Evolutionary conservation across 2,797 vertebrate genomes (phyloP).

Genomic region (Pseudochirops cupreus): DNA sequence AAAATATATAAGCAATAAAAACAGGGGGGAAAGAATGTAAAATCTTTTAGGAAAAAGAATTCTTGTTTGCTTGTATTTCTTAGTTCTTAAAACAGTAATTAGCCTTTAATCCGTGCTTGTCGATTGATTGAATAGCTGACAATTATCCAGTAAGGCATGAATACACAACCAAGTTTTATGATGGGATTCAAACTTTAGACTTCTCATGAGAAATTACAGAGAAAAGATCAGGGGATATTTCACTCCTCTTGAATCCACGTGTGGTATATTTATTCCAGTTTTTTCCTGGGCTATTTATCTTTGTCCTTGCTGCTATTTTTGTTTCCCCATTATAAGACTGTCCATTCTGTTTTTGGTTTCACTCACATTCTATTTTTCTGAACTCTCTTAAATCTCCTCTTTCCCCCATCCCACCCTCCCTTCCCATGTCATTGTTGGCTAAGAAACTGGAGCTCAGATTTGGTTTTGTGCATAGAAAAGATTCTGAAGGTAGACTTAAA

Average conservation of each 20-base stretch:
- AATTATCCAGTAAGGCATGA: slow-evolving; percentile 2
- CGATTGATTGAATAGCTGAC: background rate
- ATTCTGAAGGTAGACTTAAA: background rate
- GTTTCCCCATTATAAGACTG: background rate
- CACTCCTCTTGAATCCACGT: background rate
- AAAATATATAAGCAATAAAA: no score
- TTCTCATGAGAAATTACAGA: background rate
- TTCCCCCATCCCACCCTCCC: background rate
- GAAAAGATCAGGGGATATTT: background rate
- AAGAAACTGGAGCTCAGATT: background rate
- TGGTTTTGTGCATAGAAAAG: background rate
- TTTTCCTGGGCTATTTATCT: background rate
- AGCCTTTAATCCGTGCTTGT: background rate
- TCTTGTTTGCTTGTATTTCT: background rate
- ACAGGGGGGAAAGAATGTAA: background rate
- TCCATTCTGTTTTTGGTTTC: slow-evolving; percentile 28
- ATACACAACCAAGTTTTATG: slow-evolving; percentile 29
- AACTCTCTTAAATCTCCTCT: background rate
- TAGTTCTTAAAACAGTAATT: background rate
- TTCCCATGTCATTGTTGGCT: background rate
- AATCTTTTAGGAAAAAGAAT: background rate
- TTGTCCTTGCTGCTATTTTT: background rate
- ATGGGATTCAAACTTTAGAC: background rate
- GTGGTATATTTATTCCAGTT: background rate
- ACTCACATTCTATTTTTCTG: no score